phyloP scores from a whole-genome alignment of 2,113 vertebrate genomes.

The Suncus etruscus region DNA sequence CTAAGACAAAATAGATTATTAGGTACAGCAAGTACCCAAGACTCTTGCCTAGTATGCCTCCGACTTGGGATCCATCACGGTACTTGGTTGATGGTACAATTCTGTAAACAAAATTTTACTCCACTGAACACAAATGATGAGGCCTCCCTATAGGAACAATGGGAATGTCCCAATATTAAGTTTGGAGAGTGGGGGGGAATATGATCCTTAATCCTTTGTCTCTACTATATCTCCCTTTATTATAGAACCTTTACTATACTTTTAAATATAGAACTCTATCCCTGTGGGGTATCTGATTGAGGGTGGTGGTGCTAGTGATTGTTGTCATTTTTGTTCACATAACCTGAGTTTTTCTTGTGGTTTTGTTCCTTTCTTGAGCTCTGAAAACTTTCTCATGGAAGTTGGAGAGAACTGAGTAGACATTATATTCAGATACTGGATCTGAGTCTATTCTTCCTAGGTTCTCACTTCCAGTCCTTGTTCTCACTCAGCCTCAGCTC shows the following conservation, averaged over 20 bases:
- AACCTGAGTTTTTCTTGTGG: slow-evolving; percentile 34
- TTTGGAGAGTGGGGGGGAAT: slow-evolving; percentile 8
- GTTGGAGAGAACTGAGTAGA: background rate
- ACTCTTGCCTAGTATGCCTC: too few species aligned
- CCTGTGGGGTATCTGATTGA: background rate
- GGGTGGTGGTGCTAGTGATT: background rate
- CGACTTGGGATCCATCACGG: too few species aligned
- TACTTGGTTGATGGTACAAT: background rate
- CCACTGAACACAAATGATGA: background rate
- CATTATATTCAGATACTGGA: background rate
- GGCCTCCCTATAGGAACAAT: background rate
- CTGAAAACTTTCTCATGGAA: slow-evolving; percentile 27
- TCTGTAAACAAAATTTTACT: background rate
- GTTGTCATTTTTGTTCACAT: background rate
- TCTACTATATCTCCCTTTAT: slow-evolving; percentile 29
- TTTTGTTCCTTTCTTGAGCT: slow-evolving; percentile 34
- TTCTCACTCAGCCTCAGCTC: slow-evolving; percentile 63
- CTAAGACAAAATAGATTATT: background rate
- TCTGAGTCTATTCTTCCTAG: slow-evolving; percentile 55
- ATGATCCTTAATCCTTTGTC: background rate
- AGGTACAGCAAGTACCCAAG: background rate
- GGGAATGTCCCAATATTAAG: background rate
- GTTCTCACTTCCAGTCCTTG: slow-evolving; percentile 67
- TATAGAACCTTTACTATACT: too few species aligned
- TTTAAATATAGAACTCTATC: slow-evolving; percentile 38